Evolutionary conservation across 2,113 vertebrate genomes (phyloP), one percentile per base, ranked within the genome.

Genomic region (Columba janthina): DNA sequence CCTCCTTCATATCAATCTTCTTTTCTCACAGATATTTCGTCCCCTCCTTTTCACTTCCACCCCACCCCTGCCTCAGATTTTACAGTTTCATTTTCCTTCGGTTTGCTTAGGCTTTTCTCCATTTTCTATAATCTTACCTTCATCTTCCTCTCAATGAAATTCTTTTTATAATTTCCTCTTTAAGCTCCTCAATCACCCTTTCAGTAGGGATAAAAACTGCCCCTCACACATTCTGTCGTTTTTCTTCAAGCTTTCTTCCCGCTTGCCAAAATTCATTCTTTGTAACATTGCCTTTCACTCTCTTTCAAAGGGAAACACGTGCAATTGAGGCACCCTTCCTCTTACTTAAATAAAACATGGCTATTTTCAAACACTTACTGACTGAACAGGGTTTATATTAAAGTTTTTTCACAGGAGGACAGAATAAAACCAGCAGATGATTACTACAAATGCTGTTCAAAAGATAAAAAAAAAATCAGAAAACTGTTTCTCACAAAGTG

Each of bases 301-400:
- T 65, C 71, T 73, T 89, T 81, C 85, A 96, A 85, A 92, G 75
- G 67, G 88, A 84, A 94, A 77, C 22, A 88, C 24, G 38, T 42
- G 24, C 53, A 94, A 71, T 48, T 86, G 79, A 95, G 88, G 69
- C 5, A 3, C 26, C 85, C 51, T 54, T 76, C 72, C 51, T 88
- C 66, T 54, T 15, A n/a, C 75, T 80, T 86, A 88, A 93, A 94
- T 72, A 90, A 90, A 93, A 48, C 34, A 82, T 22, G 12, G 74
- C 28, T 77, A 62, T 85, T 96, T 76, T 85, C 83, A 70, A 95
- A 75, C 67, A 54, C 29, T 72, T 48, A 53, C 21, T 50, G 85
- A 50, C 48, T 57, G 25, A 93, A 77, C 36, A 91, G 29, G 13
- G 6, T 54, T 78, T 91, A 66, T 34, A 83, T 42, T 85, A 20